These are phyloP conservation scores for Dipodomys stephensi DNA, from an alignment of 2,113 vertebrate species.

Conservation along the genomic window DNA sequence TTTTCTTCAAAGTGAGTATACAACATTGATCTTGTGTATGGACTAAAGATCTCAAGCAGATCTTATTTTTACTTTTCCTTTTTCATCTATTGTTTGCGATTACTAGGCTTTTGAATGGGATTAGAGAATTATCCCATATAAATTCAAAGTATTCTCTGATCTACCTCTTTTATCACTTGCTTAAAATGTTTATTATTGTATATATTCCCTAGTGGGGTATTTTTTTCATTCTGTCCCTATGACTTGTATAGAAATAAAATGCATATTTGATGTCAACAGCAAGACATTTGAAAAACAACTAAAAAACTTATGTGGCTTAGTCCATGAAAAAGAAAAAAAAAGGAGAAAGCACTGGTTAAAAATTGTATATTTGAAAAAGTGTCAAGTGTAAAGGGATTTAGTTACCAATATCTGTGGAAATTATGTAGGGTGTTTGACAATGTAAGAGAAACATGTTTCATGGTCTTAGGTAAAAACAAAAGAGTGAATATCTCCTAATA, in stretches of 20 bases:
- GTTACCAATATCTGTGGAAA: not conserved
- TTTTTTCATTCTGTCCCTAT: not conserved
- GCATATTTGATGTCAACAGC: not conserved
- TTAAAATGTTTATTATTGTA: conserved; percentile 8
- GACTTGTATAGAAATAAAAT: not conserved
- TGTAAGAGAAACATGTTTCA: not conserved
- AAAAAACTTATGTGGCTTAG: not conserved
- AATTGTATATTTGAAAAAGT: conserved; percentile 21
- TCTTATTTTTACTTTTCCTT: not conserved
- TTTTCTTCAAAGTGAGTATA: not conserved
- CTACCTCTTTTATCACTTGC: not conserved
- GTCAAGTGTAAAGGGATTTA: not conserved
- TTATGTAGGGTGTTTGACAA: not conserved
- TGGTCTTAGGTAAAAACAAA: not conserved
- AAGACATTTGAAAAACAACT: not conserved
- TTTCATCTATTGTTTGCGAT: not conserved
- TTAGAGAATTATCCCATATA: not conserved
- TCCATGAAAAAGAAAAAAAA: not conserved
- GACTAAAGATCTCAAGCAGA: not conserved
- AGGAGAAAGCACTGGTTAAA: not conserved
- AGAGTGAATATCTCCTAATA: not conserved
- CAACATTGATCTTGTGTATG: not conserved
- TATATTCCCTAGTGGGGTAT: not conserved
- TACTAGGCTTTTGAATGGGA: not conserved
- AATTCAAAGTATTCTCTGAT: not conserved